Evolutionary conservation across 2,797 vertebrate species (phyloP), one percentile per base, ranked within the genome.

Genomic region (Tinamus major): DNA sequence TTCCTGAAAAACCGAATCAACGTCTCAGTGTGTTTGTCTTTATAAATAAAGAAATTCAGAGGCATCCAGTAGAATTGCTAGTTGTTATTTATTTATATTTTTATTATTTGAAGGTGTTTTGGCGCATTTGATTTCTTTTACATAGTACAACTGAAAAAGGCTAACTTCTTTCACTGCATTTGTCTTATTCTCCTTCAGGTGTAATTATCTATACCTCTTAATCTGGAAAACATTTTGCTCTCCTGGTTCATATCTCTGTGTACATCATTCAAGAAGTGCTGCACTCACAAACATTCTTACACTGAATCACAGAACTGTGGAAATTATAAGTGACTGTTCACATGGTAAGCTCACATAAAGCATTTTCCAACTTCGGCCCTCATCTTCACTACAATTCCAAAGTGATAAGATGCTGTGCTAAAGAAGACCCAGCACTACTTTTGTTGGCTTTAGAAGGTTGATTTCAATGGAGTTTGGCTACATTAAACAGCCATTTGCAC

Each of bases 401-500:
- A 85, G 75, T 71, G 29, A 29, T 13, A 46, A 65, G 76, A 31
- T 71, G 61, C 12, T 27, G 2, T n/a, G 33, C 71, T 62, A 35
- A 68, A 53, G 68, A 71, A 62, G 80, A 72, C 35, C 53, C 27
- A 20, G 17, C 35, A 42, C 53, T 78, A 31, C 48, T 78, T 44
- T 16, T 77, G 19, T 46, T 82, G 71, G 69, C 84, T 80, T 90
- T 92, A 71, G 58, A 85, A 89, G 65, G 69, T 87, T 94, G 81
- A 29, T 82, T 94, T 95, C 88, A 89, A 85, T 90, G 44, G 76
- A 23, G 20, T 16, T 13, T 92, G 86, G 84, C 90, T 96, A 49
- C 85, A 89, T 96, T 93, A 95, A 93, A 93, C 79, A 85, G 58
- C 72, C 65, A 87, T 96, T 95, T 94, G 71, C 6, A 3, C 82